Evolutionary conservation across 1,140 invertebrate genomes (phyloP).

Genomic region (Meloidogyne exigua): DNA sequence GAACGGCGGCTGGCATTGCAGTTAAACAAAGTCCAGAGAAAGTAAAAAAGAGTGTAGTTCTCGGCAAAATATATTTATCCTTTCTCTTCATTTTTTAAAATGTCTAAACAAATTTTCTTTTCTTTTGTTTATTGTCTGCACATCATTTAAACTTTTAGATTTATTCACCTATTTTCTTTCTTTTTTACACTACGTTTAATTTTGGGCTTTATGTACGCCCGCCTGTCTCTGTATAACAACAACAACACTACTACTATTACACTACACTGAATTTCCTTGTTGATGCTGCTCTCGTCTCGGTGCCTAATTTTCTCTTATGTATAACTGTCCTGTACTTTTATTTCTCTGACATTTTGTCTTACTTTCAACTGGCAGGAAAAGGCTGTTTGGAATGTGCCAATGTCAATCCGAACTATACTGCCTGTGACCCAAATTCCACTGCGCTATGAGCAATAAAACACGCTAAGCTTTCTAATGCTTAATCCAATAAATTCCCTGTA

Average conservation of each 20-base stretch:
- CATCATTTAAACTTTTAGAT: background rate
- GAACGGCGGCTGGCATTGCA: background rate
- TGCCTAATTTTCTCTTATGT: no score
- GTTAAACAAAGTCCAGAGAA: background rate
- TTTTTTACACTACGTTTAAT: constrained; percentile 1
- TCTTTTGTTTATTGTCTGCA: background rate
- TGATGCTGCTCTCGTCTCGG: no score
- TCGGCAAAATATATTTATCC: background rate
- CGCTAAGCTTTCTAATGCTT: background rate
- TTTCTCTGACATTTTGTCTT: background rate
- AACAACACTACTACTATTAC: no score
- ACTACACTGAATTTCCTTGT: no score
- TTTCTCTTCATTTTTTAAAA: background rate
- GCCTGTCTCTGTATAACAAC: background rate
- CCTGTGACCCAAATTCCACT: background rate
- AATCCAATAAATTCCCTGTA: background rate
- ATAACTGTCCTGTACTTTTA: background rate
- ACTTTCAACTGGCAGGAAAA: background rate
- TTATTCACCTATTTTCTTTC: background rate
- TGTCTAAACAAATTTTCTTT: background rate
- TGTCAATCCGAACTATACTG: background rate
- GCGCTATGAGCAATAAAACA: background rate
- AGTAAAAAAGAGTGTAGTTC: no score
- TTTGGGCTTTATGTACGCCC: background rate
- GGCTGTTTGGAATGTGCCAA: background rate